Conservation (phyloP, 2,888 invertebrate genomes). For the Chymomyza caudatula region DNA sequence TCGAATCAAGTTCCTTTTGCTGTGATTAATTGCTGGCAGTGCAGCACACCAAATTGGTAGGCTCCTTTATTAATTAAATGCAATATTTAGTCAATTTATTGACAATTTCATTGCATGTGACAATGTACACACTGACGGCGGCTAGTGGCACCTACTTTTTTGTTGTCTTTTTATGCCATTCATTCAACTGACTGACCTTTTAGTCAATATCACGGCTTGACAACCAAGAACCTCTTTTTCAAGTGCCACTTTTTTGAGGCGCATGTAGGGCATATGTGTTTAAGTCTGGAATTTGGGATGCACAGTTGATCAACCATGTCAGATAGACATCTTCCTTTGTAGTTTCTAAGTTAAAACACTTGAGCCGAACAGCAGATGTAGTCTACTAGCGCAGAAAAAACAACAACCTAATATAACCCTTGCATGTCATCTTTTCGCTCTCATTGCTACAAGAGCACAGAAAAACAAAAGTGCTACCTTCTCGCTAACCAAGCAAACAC, state of each 20-base stretch:
- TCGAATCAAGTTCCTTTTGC: constrained; percentile 21
- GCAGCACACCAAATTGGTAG: not conserved
- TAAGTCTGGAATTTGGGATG: too few species aligned
- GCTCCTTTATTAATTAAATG: constrained; percentile 7
- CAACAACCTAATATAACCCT: too few species aligned
- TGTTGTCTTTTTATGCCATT: constrained; percentile 7
- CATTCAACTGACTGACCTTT: not conserved
- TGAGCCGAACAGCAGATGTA: too few species aligned
- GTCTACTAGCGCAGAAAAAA: too few species aligned
- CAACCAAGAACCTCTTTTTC: not conserved
- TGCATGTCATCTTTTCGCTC: too few species aligned
- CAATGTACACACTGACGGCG: constrained; percentile 3
- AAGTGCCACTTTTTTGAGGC: not conserved
- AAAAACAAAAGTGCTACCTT: too few species aligned
- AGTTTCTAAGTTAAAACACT: too few species aligned
- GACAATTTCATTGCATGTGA: constrained; percentile 26
- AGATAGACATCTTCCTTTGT: too few species aligned
- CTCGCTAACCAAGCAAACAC: too few species aligned
- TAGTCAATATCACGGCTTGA: not conserved
- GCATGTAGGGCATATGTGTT: too few species aligned
- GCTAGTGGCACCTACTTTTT: constrained; percentile 13
- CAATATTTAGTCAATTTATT: constrained; percentile 12
- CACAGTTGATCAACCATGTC: too few species aligned
- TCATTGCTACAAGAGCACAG: too few species aligned
- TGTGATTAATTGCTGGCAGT: constrained; percentile 8